Base-by-base conservation (phyloP, 1,140 invertebrate genomes). In the Varroa destructor region DNA sequence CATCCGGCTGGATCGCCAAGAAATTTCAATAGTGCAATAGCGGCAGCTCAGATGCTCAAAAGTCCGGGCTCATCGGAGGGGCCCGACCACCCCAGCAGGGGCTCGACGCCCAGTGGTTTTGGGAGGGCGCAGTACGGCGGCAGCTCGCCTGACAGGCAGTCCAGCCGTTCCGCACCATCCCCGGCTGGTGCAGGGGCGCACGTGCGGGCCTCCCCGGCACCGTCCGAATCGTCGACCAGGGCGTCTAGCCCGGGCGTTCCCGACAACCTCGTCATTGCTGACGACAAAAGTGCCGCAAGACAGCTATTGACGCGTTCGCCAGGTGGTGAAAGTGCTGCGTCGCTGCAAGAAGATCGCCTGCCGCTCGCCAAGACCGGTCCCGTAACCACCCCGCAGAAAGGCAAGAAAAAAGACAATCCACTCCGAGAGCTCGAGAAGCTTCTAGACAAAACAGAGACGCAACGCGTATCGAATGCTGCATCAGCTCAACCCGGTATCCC, bases 341-440 rank as follows among this genome's bases (percentile, higher is more conserved):
- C 43, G 37, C 37, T 42, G 25, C 37, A 43, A 8, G 72, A 43
- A 2, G 70, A 67, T 72, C n/a, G 36, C 14, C 42, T 71, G 43
- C 43, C 71, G 43, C 42, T 71, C 36, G 71, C 58, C n/a, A 36
- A 56, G 55, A 40, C 71, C 36, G 56, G 51, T n/a, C 46, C 64
- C 55, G 40, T 46, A n/a, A n/a, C 72, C 4, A 80, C 61, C 12
- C 43, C 57, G 1, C 43, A 67, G 55, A 78, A 80, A 75, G 78
- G 46, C 61, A 67, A 67, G 61, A 67, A 67, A 12, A 67, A 67
- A 37, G 61, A 67, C 61, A 67, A 81, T 74, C 93, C 93, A 36
- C 79, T 97, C 73, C 91, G 92, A 10, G 92, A 92, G 6, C 80
- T 97, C 57, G 92, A 96, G 77, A 94, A 94, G 78, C 84, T 96